Conservation (phyloP, 1,140 invertebrate species). For the Heliconius nattereri region DNA sequence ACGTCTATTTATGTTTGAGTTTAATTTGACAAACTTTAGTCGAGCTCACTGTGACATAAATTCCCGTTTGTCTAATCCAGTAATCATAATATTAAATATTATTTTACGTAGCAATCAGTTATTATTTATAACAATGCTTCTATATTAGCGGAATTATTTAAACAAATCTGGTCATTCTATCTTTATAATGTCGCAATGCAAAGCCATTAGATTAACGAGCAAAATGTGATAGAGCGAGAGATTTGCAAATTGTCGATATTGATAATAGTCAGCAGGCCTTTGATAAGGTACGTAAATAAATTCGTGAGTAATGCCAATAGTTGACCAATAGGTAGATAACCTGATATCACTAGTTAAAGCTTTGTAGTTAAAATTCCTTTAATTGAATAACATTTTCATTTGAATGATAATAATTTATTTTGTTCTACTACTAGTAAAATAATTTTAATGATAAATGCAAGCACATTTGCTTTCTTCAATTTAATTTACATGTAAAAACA, state of each 20-base stretch:
- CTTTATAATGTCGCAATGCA: constrained; percentile 35
- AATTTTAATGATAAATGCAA: background rate
- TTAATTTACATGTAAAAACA: background rate
- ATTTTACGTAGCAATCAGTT: background rate
- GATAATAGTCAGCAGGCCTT: constrained; percentile 19
- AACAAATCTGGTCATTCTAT: constrained; percentile 6
- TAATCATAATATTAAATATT: background rate
- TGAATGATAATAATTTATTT: background rate
- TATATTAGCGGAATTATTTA: background rate
- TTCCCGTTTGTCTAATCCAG: too few species aligned
- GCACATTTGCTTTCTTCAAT: background rate
- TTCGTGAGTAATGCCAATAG: constrained; percentile 19
- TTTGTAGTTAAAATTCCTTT: background rate
- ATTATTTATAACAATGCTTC: background rate
- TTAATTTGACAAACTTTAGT: too few species aligned
- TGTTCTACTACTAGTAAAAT: background rate
- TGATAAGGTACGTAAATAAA: constrained; percentile 24
- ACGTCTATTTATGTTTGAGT: background rate
- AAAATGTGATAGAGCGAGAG: constrained; percentile 43
- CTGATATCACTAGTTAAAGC: background rate
- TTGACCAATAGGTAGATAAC: constrained; percentile 20
- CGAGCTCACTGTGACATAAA: too few species aligned
- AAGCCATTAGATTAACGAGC: constrained; percentile 43
- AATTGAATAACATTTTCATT: background rate
- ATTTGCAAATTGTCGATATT: constrained; percentile 44